Evolutionary conservation across 2,113 vertebrate species (phyloP), one percentile per base, ranked within the genome.

Genomic region (Pardalotus punctatus): DNA sequence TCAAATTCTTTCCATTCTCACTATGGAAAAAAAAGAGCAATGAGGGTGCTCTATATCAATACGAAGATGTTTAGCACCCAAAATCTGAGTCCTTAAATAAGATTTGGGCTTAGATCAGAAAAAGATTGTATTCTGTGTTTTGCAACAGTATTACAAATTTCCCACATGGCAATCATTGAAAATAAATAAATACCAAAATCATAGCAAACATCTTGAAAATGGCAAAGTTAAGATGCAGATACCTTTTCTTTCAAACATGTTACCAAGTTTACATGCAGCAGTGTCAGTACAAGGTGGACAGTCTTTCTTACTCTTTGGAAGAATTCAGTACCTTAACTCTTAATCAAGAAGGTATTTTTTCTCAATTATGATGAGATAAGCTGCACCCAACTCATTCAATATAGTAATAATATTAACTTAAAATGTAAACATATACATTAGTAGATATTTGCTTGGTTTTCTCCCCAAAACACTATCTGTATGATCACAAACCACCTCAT

Each of bases 341-440:
- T 64, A 73, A 78, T 70, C 31, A 66, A 43, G 17, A 33, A 78
- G n/a, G 3, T 43, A 10, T 27, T 81, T 90, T 73, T 88, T n/a
- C 45, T 66, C 15, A 43, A 4, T 66, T 74, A 56, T 14, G 7
- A 53, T 53, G 14, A 35, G 21, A 43, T 43, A 70, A 71, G 31
- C 15, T 65, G 12, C 14, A 47, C 6, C 11, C 10, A 81, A 33
- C 13, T 48, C 10, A 60, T 57, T 60, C 40, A 83, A 24, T 38
- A 28, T 0, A 4, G 9, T 54, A 40, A 53, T 47, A 47, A 40
- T 2, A 9, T n/a, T n/a, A 1, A 61, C 7, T 61, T 61, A 22
- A 6, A 36, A 43, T 35, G 15, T 69, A 70, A 90, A 65, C 0
- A 0, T 35, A 38, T 45, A 15, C 36, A 57, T 56, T 18, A 70